These are phyloP conservation scores for Trichonephila inaurata DNA, from an alignment of 1,140 invertebrate species.

Conservation along the genomic window DNA sequence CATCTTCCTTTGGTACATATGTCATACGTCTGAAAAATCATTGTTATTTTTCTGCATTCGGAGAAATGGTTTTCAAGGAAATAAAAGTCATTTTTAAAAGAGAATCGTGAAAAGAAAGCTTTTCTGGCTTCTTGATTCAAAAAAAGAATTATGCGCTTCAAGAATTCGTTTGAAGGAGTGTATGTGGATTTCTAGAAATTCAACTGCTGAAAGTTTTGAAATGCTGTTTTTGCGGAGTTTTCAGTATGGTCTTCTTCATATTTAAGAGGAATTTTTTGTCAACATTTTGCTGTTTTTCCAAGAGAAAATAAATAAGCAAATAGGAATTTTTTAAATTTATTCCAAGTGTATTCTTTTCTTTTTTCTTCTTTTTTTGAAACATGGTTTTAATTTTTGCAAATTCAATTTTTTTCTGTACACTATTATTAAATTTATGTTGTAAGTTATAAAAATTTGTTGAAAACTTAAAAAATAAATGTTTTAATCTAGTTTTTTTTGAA, in stretches of 20 bases:
- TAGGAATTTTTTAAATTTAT: not conserved
- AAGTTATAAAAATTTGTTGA: no score
- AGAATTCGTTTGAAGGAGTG: not conserved
- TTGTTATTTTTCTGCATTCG: slow-evolving; percentile 4
- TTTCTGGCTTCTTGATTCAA: not conserved
- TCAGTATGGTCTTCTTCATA: not conserved
- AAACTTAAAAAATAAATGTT: no score
- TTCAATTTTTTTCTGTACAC: no score
- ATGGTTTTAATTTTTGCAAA: no score
- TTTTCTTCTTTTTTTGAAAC: no score
- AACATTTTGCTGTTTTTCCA: not conserved
- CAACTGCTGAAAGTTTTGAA: not conserved
- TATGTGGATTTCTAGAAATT: not conserved
- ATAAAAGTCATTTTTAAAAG: not conserved
- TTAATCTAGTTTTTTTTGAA: no score
- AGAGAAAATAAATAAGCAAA: not conserved
- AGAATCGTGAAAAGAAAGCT: not conserved
- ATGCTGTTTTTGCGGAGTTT: not conserved
- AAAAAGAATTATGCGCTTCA: not conserved
- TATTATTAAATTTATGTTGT: no score
- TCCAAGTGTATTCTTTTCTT: not conserved
- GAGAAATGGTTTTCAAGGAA: not conserved
- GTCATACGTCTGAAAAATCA: not conserved
- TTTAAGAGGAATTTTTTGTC: not conserved
- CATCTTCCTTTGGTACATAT: not conserved